phyloP scores from a whole-genome alignment of 1,140 invertebrate genomes.

The Cyrtorhinus lividipennis region DNA sequence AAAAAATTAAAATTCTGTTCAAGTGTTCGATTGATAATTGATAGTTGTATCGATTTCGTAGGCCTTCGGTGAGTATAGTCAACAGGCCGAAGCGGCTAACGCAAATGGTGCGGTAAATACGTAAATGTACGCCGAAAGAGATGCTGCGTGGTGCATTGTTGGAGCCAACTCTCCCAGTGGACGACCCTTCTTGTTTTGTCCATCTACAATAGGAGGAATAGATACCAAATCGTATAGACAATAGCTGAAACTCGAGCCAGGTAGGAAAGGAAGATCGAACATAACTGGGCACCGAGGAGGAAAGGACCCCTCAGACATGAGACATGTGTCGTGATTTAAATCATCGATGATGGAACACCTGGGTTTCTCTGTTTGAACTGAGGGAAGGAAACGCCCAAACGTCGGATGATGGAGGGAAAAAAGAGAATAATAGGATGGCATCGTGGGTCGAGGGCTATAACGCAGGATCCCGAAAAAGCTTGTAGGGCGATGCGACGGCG shows the following conservation, averaged over 20 bases:
- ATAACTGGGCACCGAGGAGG: neutral
- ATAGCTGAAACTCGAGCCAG: neutral
- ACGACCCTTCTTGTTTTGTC: neutral
- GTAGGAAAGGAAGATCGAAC: neutral
- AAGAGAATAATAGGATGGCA: neutral
- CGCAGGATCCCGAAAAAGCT: neutral
- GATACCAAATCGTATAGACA: constrained; percentile 2
- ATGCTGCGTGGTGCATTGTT: neutral
- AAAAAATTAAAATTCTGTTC: too few relatives aligned
- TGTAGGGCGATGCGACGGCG: neutral
- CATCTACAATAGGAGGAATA: neutral
- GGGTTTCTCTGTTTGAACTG: neutral
- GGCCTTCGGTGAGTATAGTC: too few relatives aligned
- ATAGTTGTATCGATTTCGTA: too few relatives aligned
- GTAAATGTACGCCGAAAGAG: neutral
- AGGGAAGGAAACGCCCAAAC: neutral
- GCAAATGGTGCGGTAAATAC: too few relatives aligned
- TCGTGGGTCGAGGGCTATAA: neutral
- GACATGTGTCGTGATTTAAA: neutral
- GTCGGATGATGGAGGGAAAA: neutral
- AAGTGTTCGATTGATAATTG: too few relatives aligned
- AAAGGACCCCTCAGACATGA: neutral
- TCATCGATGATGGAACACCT: constrained; percentile 7
- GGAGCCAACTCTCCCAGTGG: neutral
- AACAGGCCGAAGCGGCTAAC: too few relatives aligned